Evolutionary conservation across 2,113 vertebrate species (phyloP), one percentile per base, ranked within the genome.

Genomic region (Speoplatyrhinus poulsoni): DNA sequence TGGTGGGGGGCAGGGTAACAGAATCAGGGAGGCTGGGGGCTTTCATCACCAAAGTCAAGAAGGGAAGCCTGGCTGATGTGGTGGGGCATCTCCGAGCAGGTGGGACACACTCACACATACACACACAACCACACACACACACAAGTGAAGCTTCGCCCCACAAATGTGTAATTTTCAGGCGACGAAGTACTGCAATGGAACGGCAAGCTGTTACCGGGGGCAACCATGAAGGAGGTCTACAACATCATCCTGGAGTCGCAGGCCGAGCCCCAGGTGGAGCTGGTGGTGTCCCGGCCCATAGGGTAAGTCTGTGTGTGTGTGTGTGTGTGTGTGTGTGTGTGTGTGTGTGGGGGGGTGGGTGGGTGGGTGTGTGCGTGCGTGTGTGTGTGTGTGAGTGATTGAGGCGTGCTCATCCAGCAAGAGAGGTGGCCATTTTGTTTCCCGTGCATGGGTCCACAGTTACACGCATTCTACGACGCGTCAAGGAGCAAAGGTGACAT

Each of bases 11-110:
- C 56, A 96, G 98, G 92, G 94, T 98, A 90, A 99, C 96, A 59
- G 98, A 99, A 89, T 92, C 95, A 65, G 97, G 97, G 86, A 94
- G 95, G 85, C 95, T 99, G 67, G 96, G 97, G 91, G 98, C 98
- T 93, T 99, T 99, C 91, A 99, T 99, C 95, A 99, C 96, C 89
- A 99, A 98, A 95, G 98, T 99, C 78, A 99, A 99, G 93, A 99
- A 97, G 86, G 98, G 98, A 79, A 99, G 98, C 87, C 93, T 99
- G 76, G 98, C 98, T 32, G 98, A 99, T 71, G 94, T 99, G 68
- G 96, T 99, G 77, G 98, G 98, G 75, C 98, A 99, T 89, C 93
- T 99, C 67, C 91, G 96, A 92, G 95, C 98, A 95, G 98, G 98
- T 99, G 93, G 85, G 75, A 36, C 36, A 50, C 56, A 50, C 56